Evolutionary conservation across 2,888 invertebrate genomes (phyloP), one percentile per base, ranked within the genome.

Genomic region (Argyresthia albistria): DNA sequence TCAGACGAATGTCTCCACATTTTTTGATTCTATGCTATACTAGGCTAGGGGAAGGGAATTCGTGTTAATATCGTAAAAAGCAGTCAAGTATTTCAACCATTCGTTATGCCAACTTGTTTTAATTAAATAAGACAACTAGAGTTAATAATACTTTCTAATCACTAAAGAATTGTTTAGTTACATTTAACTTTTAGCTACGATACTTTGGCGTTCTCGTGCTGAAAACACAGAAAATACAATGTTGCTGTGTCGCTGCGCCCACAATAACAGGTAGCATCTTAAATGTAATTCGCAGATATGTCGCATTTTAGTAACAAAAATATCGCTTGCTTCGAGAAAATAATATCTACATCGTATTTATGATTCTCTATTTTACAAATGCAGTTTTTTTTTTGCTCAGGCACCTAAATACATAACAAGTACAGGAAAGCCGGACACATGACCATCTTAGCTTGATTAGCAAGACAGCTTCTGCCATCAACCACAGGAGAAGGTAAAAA

Each of bases 111-210:
- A 25, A 25, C 25, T 25, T 25, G 25, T 25, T 25, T 14, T 43
- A 14, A 39, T 35, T 47, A 35, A 7, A 47, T 47, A 11, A 25
- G 35, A n/a, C 36, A n/a, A 35, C 47, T 36, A 47, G 35, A 15
- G 25, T 66, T 73, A 70, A 58, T 72, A 69, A 73, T 73, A 74
- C 66, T 73, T 65, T 67, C 64, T 70, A 66, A 62, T 67, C 68
- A 65, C 61, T 67, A 69, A 57, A 59, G 56, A 58, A 61, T 56
- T 60, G 59, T 59, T 57, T 54, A 52, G 61, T 62, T 68, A 68
- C 55, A 50, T 57, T 64, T 72, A 70, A 55, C 48, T 57, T 25
- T 6, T 63, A 57, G 58, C 69, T 72, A 73, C 58, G 66, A 57
- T 60, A 61, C 54, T 72, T 77, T 73, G 75, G 72, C 73, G 69